Conservation (phyloP, 2,888 invertebrate genomes). For the Epistrophe eligans region DNA sequence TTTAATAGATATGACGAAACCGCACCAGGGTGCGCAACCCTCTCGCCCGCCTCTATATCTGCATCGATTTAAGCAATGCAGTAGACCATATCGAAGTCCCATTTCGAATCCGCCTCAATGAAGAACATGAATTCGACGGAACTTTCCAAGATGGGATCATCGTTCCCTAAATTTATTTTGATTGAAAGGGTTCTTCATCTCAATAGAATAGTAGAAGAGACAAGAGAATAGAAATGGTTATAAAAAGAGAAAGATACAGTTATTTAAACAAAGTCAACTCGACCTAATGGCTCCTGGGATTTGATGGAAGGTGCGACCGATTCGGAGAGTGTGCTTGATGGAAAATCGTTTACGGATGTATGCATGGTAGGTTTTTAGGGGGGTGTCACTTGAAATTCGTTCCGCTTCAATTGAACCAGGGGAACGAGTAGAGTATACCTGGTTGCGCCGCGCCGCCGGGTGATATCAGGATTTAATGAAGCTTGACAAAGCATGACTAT, state of each 20-base stretch:
- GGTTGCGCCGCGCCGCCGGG: not conserved
- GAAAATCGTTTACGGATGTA: conserved; percentile 65
- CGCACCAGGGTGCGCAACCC: conserved; percentile 51
- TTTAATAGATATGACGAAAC: conserved; percentile 54
- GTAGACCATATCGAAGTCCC: conserved; percentile 60
- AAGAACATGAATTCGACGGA: conserved; percentile 40
- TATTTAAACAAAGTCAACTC: conserved; percentile 8
- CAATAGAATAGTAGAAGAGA: not conserved
- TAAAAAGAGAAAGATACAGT: not conserved
- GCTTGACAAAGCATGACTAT: conserved; percentile 53
- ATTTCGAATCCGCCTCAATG: conserved; percentile 42
- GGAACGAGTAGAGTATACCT: too few relatives aligned
- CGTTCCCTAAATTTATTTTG: conserved; percentile 32
- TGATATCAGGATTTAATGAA: conserved; percentile 60
- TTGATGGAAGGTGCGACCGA: conserved; percentile 12
- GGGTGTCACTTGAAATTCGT: conserved; percentile 41
- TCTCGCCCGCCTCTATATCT: conserved; percentile 24
- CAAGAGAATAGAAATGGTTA: conserved; percentile 5
- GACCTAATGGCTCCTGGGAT: not conserved
- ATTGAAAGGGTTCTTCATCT: conserved; percentile 42
- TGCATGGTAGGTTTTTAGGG: conserved; percentile 51
- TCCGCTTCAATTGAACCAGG: conserved; percentile 41
- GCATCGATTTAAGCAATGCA: conserved; percentile 39
- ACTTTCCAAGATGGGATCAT: conserved; percentile 41
- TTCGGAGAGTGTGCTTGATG: conserved; percentile 17